Evolutionary conservation across 2,113 vertebrate genomes (phyloP).

Genomic region (Toxostoma redivivum): DNA sequence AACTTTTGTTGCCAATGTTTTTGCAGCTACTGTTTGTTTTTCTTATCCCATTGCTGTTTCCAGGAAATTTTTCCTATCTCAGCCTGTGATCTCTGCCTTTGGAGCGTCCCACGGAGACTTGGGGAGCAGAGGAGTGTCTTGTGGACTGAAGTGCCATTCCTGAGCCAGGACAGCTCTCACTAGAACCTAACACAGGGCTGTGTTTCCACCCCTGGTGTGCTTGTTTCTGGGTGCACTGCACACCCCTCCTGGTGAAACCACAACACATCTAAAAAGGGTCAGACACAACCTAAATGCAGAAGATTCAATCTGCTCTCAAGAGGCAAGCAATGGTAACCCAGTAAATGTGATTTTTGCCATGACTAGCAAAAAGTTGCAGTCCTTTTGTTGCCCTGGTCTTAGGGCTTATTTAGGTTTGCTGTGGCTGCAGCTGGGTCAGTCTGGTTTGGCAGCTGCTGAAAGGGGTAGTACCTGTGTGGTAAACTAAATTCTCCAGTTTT

Average conservation of each 20-base stretch:
- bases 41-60: neutral
- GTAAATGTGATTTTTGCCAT: neutral
- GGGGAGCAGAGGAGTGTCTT: neutral
- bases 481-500: neutral
- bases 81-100: neutral
- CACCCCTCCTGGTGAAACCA: neutral
- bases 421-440: neutral
- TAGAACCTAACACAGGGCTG: fast-evolving
- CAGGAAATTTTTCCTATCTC: neutral
- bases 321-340: neutral
- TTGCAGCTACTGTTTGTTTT: neutral
- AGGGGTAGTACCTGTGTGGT: neutral
- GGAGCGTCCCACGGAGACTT: neutral
- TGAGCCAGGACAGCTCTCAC: neutral
- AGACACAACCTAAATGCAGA: neutral
- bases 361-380: neutral
- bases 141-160: neutral
- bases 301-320: neutral
- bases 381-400: neutral
- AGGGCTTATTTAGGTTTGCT: neutral
- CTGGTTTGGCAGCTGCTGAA: neutral
- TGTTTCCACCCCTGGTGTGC: fast-evolving
- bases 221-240: neutral
- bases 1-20: neutral
- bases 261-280: neutral